Evolutionary conservation across 2,113 vertebrate species (phyloP).

Genomic region (Gila orcuttii): DNA sequence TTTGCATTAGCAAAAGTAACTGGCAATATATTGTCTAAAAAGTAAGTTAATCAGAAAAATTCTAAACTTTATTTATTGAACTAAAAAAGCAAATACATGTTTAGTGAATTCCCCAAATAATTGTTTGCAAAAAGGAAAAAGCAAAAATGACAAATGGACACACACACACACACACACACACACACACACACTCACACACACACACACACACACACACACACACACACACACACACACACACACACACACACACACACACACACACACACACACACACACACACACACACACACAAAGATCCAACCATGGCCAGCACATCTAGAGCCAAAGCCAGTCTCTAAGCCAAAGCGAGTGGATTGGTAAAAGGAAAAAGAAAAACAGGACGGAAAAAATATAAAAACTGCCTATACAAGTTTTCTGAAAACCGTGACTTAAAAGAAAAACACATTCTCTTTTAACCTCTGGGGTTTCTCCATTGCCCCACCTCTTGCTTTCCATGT

Average conservation of each 20-base stretch:
- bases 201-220: background rate
- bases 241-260: background rate
- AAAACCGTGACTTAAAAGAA: slow-evolving; percentile 26
- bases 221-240: background rate
- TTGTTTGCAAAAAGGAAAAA: background rate
- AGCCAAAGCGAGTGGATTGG: background rate
- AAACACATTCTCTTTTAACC: slow-evolving; percentile 33
- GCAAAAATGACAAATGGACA: background rate
- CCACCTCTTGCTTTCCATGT: slow-evolving; percentile 27
- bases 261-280: background rate
- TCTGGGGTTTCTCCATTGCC: slow-evolving; percentile 20
- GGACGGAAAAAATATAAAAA: slow-evolving; percentile 26
- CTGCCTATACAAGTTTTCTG: slow-evolving; percentile 5
- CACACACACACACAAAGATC: background rate
- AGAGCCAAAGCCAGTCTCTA: background rate
- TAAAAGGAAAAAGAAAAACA: slow-evolving; percentile 14
- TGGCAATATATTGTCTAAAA: too few species aligned
- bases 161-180: background rate
- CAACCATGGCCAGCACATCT: background rate
- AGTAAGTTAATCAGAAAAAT: too few species aligned
- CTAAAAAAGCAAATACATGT: too few species aligned
- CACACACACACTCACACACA: background rate
- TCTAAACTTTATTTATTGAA: too few species aligned
- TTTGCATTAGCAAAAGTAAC: too few species aligned
- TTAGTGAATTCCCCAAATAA: background rate